Evolutionary conservation across 2,888 invertebrate genomes (phyloP).

Genomic region (Corbicula japonica): DNA sequence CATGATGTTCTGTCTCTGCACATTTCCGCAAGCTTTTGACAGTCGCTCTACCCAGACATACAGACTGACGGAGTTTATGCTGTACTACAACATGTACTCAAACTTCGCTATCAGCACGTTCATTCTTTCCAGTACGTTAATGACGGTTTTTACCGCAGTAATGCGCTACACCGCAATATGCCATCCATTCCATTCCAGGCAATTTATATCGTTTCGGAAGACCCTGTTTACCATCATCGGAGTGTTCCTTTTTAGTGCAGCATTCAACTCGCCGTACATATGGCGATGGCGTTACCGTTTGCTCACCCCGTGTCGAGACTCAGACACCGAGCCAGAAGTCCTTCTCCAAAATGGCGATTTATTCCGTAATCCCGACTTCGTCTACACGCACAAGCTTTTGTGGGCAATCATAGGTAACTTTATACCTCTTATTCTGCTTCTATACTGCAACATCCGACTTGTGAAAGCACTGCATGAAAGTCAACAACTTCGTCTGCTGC

Average conservation of each 20-base stretch:
- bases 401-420: slow-evolving; percentile 79
- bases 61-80: slow-evolving; percentile 87
- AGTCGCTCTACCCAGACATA: slow-evolving; percentile 86
- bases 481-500: slow-evolving; percentile 73
- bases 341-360: slow-evolving; percentile 46
- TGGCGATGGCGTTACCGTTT: too few species aligned
- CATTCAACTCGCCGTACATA: slow-evolving; percentile 89
- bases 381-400: slow-evolving; percentile 71
- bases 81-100: slow-evolving; percentile 76
- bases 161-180: slow-evolving; percentile 92
- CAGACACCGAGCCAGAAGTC: slow-evolving; percentile 35
- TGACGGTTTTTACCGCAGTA: slow-evolving; percentile 91
- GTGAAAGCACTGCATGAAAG: slow-evolving; percentile 78
- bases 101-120: slow-evolving; percentile 77
- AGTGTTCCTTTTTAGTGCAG: slow-evolving; percentile 90
- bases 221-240: slow-evolving; percentile 89
- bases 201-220: slow-evolving; percentile 89
- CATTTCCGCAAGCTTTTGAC: slow-evolving; percentile 88
- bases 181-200: slow-evolving; percentile 90
- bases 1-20: slow-evolving; percentile 87
- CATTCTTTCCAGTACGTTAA: slow-evolving; percentile 91
- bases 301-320: too few species aligned
- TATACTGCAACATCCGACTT: slow-evolving; percentile 80
- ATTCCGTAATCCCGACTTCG: slow-evolving; percentile 62
- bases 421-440: slow-evolving; percentile 74